Base-by-base conservation (phyloP, 2,113 vertebrate genomes). In the Ailuropoda melanoleuca region DNA sequence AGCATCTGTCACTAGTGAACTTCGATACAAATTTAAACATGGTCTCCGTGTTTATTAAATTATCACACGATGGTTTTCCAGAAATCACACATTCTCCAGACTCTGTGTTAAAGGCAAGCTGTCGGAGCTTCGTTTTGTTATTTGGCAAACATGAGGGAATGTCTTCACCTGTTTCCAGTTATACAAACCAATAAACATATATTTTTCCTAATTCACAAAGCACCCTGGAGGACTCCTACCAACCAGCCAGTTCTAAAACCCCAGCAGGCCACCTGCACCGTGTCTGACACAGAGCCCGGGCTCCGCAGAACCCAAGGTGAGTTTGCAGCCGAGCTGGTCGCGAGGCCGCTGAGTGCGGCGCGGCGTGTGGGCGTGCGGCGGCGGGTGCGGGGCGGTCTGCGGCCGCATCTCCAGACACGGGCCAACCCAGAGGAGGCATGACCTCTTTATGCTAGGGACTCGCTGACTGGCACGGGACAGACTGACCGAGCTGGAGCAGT, bases 1-100 rank as follows among this genome's bases (percentile, higher is more conserved):
- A 93, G 77, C 89, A 78, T 87, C 95, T 97, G 89, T 50, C 93
- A 56, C 62, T 82, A 60, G 92, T 39, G 92, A 93, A 90, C 89
- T 17, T 91, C 58, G 53, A 77, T 72, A 66, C 92, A 93, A 81
- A 39, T 88, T 82, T 81, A 88, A 82, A 96, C 97, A 58, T 72
- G 39, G 87, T 50, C 86, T 92, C 83, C 89, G 66, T 8, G n/a
- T 95, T 97, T 93, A 83, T 97, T 95, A 93, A 97, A 95, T 96
- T 77, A 95, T 90, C 93, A 95, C 95, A 83, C 5, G 39, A 72
- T 53, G 93, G 8, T 24, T 96, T 95, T 97, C 95, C 97, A 96
- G 95, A 97, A 96, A 85, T 96, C 96, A 96, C 96, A 90, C 84
- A 1, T 89, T 77, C 86, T 88, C 95, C 86, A 95, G 95, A 81